Percentiles rank a stretch among this genome's conserved stretches.
Evolutionary conservation across 2,113 vertebrate species (phyloP).

Genomic region (Lynx canadensis): DNA sequence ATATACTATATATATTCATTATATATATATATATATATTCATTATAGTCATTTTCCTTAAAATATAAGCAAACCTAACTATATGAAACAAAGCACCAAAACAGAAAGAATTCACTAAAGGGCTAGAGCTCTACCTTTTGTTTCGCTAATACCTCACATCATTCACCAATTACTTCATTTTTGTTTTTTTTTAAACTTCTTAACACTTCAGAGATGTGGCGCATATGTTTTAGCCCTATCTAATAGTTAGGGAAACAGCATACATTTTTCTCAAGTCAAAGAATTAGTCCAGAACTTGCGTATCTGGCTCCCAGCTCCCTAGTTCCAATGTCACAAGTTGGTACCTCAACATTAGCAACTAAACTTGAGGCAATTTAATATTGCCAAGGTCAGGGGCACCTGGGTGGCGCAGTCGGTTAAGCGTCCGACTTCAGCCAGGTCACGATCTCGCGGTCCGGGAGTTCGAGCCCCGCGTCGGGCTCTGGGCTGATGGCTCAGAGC

Average conservation of each 20-base stretch:
- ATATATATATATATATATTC: not conserved
- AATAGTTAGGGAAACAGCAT: not conserved
- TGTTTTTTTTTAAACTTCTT: not conserved
- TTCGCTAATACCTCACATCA: not conserved
- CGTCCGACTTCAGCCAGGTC: no score
- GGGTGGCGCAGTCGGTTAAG: no score
- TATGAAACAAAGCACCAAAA: not conserved
- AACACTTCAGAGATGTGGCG: not conserved
- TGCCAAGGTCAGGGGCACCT: not conserved
- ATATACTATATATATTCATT: no score
- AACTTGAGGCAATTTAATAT: not conserved
- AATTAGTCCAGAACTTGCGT: not conserved
- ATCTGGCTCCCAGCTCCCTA: not conserved
- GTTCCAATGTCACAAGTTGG: not conserved
- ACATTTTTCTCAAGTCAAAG: not conserved
- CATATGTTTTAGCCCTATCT: not conserved
- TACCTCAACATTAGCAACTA: not conserved
- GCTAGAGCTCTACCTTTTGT: not conserved
- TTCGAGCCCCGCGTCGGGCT: no score
- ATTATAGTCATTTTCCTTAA: not conserved
- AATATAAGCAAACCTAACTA: not conserved
- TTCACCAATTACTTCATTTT: not conserved
- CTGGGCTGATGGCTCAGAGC: no score
- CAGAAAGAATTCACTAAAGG: not conserved
- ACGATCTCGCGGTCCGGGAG: no score